Percentiles rank a stretch among this genome's conserved stretches.
Evolutionary conservation across 2,888 invertebrate species (phyloP).

Genomic region (Cephus sareptanus): DNA sequence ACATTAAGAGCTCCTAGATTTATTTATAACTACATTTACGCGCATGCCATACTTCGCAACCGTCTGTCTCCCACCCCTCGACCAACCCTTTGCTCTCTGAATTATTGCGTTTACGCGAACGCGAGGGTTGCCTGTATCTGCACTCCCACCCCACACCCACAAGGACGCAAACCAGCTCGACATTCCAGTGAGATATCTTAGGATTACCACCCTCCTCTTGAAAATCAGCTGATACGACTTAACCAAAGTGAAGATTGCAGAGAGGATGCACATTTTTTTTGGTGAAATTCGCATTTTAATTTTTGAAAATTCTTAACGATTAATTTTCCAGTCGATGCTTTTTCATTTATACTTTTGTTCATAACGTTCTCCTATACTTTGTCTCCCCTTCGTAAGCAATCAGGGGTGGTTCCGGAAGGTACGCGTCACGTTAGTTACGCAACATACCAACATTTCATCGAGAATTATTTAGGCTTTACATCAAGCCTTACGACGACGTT

Average conservation of each 20-base stretch:
- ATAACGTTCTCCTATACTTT: not conserved
- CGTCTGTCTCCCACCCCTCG: constrained; percentile 10
- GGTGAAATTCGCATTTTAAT: not conserved
- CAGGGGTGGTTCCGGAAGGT: not conserved
- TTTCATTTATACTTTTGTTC: not conserved
- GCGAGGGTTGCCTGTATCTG: not conserved
- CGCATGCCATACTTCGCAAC: constrained; percentile 55
- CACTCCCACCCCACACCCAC: not conserved
- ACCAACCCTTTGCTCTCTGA: constrained; percentile 46
- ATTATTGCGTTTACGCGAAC: constrained; percentile 59
- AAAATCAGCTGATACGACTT: not conserved
- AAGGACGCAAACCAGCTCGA: not conserved
- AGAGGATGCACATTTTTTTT: not conserved
- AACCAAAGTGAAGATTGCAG: not conserved
- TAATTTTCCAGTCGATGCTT: not conserved
- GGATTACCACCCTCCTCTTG: not conserved
- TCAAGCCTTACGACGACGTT: constrained; percentile 42
- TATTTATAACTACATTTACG: constrained; percentile 67
- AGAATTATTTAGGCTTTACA: constrained; percentile 57
- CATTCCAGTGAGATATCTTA: not conserved
- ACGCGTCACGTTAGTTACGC: not conserved
- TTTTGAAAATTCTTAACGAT: not conserved
- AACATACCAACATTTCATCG: constrained; percentile 44
- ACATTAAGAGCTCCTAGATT: constrained; percentile 66
- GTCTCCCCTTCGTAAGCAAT: not conserved